phyloP scores from a whole-genome alignment of 2,797 vertebrate genomes.

The Fringilla coelebs region DNA sequence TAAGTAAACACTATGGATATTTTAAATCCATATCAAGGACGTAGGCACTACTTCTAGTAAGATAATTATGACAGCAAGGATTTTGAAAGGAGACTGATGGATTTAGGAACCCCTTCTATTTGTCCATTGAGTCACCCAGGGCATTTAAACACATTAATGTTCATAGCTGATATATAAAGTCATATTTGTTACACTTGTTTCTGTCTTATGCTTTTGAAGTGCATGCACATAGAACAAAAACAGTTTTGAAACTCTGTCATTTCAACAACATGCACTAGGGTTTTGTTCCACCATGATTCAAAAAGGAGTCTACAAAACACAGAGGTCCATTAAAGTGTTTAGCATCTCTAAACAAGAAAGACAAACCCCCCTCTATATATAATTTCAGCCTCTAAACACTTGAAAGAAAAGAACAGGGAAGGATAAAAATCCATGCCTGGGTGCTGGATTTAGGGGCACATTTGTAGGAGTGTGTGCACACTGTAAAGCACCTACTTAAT shows the following conservation, averaged over 20 bases:
- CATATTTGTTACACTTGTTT: not conserved
- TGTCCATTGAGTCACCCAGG: not conserved
- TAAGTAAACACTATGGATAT: not conserved
- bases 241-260: not conserved
- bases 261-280: not conserved
- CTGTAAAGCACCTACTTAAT: not conserved
- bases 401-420: not conserved
- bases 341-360: not conserved
- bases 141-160: not conserved
- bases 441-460: not conserved
- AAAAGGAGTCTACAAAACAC: not conserved
- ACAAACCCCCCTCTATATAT: fast-evolving
- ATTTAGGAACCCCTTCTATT: not conserved
- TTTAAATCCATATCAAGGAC: not conserved
- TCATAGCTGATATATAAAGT: not conserved
- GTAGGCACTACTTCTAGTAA: not conserved
- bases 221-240: not conserved
- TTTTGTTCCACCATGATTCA: not conserved
- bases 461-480: fast-evolving
- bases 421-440: not conserved
- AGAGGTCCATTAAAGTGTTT: not conserved
- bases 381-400: not conserved
- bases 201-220: not conserved
- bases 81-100: not conserved
- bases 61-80: not conserved